Percentiles rank a stretch among this genome's conserved stretches.
Evolutionary conservation across 1,140 invertebrate genomes (phyloP).

Genomic region (Chrysoperla carnea): DNA sequence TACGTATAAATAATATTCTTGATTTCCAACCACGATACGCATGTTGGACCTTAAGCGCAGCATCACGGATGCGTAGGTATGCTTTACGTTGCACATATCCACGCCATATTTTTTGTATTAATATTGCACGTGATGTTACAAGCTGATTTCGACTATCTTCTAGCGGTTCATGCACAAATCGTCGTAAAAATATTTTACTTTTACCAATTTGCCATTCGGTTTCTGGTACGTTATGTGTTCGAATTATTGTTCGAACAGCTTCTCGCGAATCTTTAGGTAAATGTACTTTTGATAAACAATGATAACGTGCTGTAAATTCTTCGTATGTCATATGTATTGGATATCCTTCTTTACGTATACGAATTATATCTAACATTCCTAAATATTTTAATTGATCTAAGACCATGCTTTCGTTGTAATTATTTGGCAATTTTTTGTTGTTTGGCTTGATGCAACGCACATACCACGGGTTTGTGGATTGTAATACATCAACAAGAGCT

Average conservation of each 20-base stretch:
- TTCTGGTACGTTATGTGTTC: conserved; percentile 35
- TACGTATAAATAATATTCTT: conserved; percentile 62
- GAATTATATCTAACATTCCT: conserved; percentile 91
- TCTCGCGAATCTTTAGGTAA: conserved; percentile 15
- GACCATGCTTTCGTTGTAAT: conserved; percentile 70
- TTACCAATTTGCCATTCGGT: conserved; percentile 85
- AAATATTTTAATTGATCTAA: conserved; percentile 82
- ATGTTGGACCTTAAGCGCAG: conserved; percentile 66
- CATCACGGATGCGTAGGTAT: conserved; percentile 45
- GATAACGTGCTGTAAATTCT: conserved; percentile 64
- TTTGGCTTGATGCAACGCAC: conserved; percentile 93
- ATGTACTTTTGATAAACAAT: conserved; percentile 38
- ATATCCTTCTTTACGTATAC: conserved; percentile 83
- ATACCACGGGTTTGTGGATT: conserved; percentile 88
- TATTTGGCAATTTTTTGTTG: conserved; percentile 64
- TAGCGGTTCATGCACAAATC: conserved; percentile 68
- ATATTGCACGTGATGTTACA: conserved; percentile 47
- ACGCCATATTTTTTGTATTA: conserved; percentile 65
- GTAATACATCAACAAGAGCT: conserved; percentile 78
- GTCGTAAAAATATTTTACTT: conserved; percentile 76
- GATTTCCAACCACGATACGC: conserved; percentile 75
- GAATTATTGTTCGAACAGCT: conserved; percentile 28
- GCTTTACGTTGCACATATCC: conserved; percentile 43
- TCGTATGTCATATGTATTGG: conserved; percentile 70
- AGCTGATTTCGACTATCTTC: conserved; percentile 61